Evolutionary conservation across 37 sponge, comb jelly and placozoan genomes (phyloP).

Genomic region (Chondrilla cf. caribensis): DNA sequence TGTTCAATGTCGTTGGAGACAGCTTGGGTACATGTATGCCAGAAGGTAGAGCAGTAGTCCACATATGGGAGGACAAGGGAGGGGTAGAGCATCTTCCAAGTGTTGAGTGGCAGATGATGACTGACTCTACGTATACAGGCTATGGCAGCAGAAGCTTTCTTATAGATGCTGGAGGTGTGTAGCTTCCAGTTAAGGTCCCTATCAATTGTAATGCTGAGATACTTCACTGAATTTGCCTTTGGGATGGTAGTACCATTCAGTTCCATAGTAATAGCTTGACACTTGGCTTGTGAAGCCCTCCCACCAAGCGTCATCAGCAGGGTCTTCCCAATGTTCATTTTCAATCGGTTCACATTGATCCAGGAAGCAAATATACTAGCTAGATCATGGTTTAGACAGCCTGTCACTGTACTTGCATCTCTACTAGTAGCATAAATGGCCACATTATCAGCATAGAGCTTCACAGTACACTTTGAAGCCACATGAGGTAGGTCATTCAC

Average conservation of each 20-base stretch:
- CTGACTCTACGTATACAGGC: slow-evolving; percentile 14
- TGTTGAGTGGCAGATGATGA: neutral
- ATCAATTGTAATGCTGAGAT: slow-evolving; percentile 7
- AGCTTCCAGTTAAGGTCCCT: slow-evolving; percentile 9
- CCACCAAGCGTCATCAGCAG: slow-evolving; percentile 23
- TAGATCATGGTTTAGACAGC: neutral
- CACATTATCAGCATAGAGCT: slow-evolving; percentile 22
- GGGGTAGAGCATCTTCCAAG: slow-evolving; percentile 5
- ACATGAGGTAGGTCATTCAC: slow-evolving; percentile 41
- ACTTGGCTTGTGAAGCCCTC: neutral
- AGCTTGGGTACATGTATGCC: neutral
- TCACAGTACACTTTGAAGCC: neutral
- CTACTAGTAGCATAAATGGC: neutral
- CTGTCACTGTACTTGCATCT: neutral
- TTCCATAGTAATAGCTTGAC: neutral
- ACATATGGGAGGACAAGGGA: slow-evolving; percentile 7
- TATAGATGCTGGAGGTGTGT: neutral
- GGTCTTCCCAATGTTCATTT: slow-evolving; percentile 20
- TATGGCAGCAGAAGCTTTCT: slow-evolving; percentile 11
- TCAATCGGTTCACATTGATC: neutral
- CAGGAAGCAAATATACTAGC: slow-evolving; percentile 1
- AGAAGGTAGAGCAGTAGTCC: slow-evolving; percentile 16
- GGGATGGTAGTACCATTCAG: slow-evolving; percentile 12
- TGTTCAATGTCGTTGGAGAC: neutral
- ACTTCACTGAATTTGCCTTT: slow-evolving; percentile 4